A percentile compares a stretch with the other conserved stretches of the same genome.
These are phyloP conservation scores for Caenorhabditis japonica DNA, from an alignment of 2,888 invertebrate species.

Conservation along the genomic window DNA sequence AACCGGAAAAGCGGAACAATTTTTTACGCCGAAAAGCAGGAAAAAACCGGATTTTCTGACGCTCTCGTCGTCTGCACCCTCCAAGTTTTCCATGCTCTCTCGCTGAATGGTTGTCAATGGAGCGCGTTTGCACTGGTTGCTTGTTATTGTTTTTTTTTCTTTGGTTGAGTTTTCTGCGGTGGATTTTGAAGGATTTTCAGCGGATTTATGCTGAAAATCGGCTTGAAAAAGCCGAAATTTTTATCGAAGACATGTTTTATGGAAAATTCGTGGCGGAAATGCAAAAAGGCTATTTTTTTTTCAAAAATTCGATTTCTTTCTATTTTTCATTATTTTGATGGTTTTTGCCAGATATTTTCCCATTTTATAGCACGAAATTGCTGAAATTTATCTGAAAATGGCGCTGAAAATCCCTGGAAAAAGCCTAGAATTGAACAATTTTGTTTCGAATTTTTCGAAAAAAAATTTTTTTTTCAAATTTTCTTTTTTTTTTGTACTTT, in stretches of 20 bases:
- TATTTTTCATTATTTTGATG: too few species aligned
- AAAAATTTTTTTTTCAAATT: too few species aligned
- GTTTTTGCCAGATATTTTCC: too few species aligned
- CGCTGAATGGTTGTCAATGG: slow-evolving; percentile 10
- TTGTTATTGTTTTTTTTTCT: background rate
- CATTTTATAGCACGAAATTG: too few species aligned
- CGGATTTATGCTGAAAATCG: slow-evolving; percentile 3
- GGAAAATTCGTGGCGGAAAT: too few species aligned
- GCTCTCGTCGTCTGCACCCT: slow-evolving; percentile 21
- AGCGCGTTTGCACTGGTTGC: slow-evolving; percentile 28
- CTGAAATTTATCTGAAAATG: too few species aligned
- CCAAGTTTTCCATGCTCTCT: slow-evolving; percentile 16
- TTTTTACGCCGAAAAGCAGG: background rate
- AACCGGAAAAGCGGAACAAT: background rate
- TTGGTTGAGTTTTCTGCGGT: background rate
- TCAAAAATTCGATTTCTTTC: too few species aligned
- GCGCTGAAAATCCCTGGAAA: too few species aligned
- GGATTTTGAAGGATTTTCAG: slow-evolving; percentile 1
- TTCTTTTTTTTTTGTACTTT: too few species aligned
- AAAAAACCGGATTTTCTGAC: slow-evolving; percentile 16
- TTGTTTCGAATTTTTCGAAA: background rate
- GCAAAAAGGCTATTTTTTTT: too few species aligned
- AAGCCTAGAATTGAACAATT: background rate
- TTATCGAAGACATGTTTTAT: too few species aligned
- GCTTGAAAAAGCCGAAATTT: too few species aligned